phyloP scores from a whole-genome alignment of 2,797 vertebrate genomes.

The Acanthurus leucopareius region DNA sequence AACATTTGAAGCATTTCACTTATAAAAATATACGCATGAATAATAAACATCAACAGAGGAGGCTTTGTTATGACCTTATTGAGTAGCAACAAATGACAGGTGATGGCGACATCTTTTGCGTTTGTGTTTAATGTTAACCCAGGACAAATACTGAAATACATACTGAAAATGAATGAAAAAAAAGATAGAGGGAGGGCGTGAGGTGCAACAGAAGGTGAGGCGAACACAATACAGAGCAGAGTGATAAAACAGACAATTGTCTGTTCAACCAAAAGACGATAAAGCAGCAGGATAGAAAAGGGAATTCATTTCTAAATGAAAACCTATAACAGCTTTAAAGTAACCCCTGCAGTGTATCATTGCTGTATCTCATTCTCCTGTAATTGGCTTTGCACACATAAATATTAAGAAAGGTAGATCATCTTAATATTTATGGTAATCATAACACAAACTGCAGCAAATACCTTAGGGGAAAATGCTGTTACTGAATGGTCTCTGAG shows the following conservation, averaged over 20 bases:
- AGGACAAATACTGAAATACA: background rate
- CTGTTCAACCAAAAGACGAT: background rate
- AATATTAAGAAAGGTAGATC: slow-evolving; percentile 14
- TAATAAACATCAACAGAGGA: slow-evolving; percentile 6
- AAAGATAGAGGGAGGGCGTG: slow-evolving; percentile 12
- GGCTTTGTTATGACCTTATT: slow-evolving; percentile 2
- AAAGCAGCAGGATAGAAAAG: background rate
- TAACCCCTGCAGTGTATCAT: slow-evolving; percentile 13
- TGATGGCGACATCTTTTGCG: background rate
- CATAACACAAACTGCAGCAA: background rate
- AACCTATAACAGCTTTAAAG: slow-evolving; percentile 2
- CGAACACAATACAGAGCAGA: slow-evolving; percentile 30
- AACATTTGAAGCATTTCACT: slow-evolving; percentile 24
- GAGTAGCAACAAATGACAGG: slow-evolving; percentile 8
- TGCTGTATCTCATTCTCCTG: background rate
- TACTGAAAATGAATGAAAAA: slow-evolving; percentile 21
- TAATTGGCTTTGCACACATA: slow-evolving; percentile 23
- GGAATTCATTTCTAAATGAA: slow-evolving; percentile 12
- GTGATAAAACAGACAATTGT: slow-evolving; percentile 29
- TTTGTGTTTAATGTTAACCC: background rate
- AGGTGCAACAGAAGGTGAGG: slow-evolving; percentile 22
- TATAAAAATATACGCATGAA: slow-evolving; percentile 22
- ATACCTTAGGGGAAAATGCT: background rate
- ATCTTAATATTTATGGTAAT: slow-evolving; percentile 27
- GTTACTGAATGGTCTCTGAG: background rate